Base-by-base conservation (phyloP, 2,888 invertebrate genomes). In the Syrphus vitripennis region DNA sequence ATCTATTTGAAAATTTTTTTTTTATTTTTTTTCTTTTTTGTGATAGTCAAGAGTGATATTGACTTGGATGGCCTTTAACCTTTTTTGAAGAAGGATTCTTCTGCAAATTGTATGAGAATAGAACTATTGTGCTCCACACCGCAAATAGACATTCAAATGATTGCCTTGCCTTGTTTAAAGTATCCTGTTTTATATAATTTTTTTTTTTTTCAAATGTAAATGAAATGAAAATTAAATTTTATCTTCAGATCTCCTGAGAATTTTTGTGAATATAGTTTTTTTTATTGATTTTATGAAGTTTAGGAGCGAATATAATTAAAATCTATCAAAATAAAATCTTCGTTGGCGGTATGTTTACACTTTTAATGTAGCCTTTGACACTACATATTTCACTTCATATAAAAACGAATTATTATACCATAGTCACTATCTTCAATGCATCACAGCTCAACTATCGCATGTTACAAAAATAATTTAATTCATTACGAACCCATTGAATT, bases 391-490 rank as follows among this genome's bases (percentile, higher is more conserved):
- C 7, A 29, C 4, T 29, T 50, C 10, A 10, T 37, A 21, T 75
- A 55, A 26, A 55, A 34, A 19, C 10, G 34, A 31, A 31, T 76
- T 63, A 42, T 42, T 42, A 5, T 48, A n/a, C n/a, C n/a, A n/a
- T n/a, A 72, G 72, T 79, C 72, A 72, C 55, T 48, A 45, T 63
- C 40, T 7, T 55, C 10, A 40, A 26, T 80, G 67, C 26, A 74
- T 65, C 63, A n/a, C 45, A 19, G 10, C 10, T 37, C 24, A n/a
- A n/a, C n/a, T 48, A 19, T 34, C 34, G 37, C 9, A 50, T 65
- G n/a, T 53, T 53, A 29, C 19, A 69, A 55, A 40, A 70, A 63
- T 48, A 65, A 75, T 61, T 71, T 40, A 70, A 70, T 80, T 76
- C 53, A 80, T 75, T 71, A 80, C 65, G 45, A n/a, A n/a, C n/a